These are phyloP conservation scores for Pleuronectes platessa DNA, from an alignment of 2,113 vertebrate genomes.

Conservation along the genomic window DNA sequence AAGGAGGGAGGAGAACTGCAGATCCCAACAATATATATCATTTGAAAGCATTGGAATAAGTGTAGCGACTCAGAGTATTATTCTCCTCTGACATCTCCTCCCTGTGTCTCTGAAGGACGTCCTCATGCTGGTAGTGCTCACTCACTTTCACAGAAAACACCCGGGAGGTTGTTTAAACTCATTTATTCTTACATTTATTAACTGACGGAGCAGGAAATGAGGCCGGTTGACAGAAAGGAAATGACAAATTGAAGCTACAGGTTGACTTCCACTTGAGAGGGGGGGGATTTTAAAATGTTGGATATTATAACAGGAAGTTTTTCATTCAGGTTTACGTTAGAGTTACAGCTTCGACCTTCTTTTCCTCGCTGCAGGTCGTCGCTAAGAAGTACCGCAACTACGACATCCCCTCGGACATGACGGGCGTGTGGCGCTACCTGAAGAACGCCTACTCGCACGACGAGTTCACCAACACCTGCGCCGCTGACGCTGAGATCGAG, in stretches of 20 bases:
- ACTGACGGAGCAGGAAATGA: background rate
- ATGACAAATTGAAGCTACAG: background rate
- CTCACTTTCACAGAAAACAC: background rate
- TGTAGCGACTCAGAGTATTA: background rate
- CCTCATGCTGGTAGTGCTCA: background rate
- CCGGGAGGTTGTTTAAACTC: background rate
- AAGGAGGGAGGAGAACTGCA: too few species aligned
- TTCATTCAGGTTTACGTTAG: background rate
- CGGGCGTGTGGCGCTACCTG: conserved; percentile 92
- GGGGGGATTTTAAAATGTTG: background rate
- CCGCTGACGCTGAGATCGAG: conserved; percentile 92
- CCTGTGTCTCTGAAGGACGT: background rate
- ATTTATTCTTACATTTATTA: conserved; percentile 10
- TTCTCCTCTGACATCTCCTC: background rate
- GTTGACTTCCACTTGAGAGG: background rate
- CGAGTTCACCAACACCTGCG: conserved; percentile 97
- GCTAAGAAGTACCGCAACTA: conserved; percentile 96
- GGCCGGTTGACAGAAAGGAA: background rate
- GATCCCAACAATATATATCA: too few species aligned
- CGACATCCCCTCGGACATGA: conserved; percentile 90
- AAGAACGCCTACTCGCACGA: conserved; percentile 90
- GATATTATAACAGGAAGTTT: background rate
- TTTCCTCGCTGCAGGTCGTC: conserved; percentile 84
- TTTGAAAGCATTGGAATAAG: background rate
- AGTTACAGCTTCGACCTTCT: background rate